Conservation (phyloP, 2,888 invertebrate species). For the Crematogaster levior region DNA sequence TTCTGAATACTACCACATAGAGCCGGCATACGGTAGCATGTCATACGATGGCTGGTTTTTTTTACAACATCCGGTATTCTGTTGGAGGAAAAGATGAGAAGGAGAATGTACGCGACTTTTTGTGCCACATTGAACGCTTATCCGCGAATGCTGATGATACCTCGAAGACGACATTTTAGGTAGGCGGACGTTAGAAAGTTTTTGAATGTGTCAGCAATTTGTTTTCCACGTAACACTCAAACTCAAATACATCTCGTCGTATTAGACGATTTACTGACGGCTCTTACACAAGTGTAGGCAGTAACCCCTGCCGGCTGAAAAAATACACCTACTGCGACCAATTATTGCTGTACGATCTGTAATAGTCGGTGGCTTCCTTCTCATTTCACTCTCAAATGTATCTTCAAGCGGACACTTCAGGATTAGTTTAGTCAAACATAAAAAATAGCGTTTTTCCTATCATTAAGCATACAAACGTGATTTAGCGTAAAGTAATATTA, state of each 20-base stretch:
- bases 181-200: slow-evolving; percentile 76
- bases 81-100: slow-evolving; percentile 10
- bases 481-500: neutral
- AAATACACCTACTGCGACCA: slow-evolving; percentile 26
- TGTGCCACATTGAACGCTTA: slow-evolving; percentile 2
- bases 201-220: slow-evolving; percentile 68
- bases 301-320: slow-evolving; percentile 41
- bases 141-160: slow-evolving; percentile 24
- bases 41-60: neutral
- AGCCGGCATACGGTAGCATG: slow-evolving; percentile 14
- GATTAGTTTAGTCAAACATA: neutral
- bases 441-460: slow-evolving; percentile 13
- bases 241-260: slow-evolving; percentile 49
- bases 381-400: neutral
- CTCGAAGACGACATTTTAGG: slow-evolving; percentile 70
- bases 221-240: slow-evolving; percentile 56
- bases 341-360: slow-evolving; percentile 26
- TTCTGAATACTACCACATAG: neutral
- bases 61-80: slow-evolving; percentile 34
- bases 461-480: neutral
- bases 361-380: slow-evolving; percentile 13
- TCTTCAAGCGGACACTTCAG: neutral
- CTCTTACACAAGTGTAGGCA: slow-evolving; percentile 56
- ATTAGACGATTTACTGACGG: slow-evolving; percentile 69
- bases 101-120: slow-evolving; percentile 24